phyloP scores from a whole-genome alignment of 1,140 invertebrate genomes.

The Colletes latitarsis region DNA sequence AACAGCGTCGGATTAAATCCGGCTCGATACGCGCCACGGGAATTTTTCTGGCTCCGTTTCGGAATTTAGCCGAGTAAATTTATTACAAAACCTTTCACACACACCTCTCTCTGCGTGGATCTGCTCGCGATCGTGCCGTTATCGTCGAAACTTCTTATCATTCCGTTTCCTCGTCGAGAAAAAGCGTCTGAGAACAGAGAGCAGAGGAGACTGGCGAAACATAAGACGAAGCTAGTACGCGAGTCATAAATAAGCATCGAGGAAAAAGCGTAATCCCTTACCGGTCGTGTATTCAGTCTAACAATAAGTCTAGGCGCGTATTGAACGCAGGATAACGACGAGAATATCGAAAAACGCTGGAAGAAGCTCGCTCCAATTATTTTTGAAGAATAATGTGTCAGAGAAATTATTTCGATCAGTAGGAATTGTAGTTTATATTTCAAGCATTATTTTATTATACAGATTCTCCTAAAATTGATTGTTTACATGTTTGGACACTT shows the following conservation, averaged over 20 bases:
- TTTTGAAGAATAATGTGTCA: too few relatives aligned
- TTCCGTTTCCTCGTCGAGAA: conserved; percentile 1
- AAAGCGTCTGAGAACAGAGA: not conserved
- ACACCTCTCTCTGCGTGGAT: not conserved
- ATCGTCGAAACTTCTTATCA: conserved; percentile 43
- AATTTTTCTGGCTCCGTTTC: not conserved
- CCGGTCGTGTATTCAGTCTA: conserved; percentile 47
- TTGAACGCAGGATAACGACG: too few relatives aligned
- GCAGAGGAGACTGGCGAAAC: not conserved
- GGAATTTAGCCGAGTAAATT: not conserved
- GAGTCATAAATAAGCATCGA: conserved; percentile 50
- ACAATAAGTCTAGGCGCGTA: conserved; percentile 12
- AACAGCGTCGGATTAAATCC: not conserved
- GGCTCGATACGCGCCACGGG: not conserved
- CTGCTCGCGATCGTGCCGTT: conserved; percentile 29
- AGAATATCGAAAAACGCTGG: too few relatives aligned
- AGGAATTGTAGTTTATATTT: too few relatives aligned
- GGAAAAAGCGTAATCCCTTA: conserved; percentile 51
- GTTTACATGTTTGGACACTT: too few relatives aligned
- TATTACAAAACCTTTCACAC: not conserved
- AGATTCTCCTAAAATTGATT: too few relatives aligned
- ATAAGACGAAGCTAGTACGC: not conserved
- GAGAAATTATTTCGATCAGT: too few relatives aligned
- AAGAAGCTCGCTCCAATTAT: too few relatives aligned
- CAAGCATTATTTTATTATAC: too few relatives aligned